A percentile compares a stretch with the other conserved stretches of the same genome.
Conservation (phyloP, 2,113 vertebrate species). For the Elachura formosa region DNA sequence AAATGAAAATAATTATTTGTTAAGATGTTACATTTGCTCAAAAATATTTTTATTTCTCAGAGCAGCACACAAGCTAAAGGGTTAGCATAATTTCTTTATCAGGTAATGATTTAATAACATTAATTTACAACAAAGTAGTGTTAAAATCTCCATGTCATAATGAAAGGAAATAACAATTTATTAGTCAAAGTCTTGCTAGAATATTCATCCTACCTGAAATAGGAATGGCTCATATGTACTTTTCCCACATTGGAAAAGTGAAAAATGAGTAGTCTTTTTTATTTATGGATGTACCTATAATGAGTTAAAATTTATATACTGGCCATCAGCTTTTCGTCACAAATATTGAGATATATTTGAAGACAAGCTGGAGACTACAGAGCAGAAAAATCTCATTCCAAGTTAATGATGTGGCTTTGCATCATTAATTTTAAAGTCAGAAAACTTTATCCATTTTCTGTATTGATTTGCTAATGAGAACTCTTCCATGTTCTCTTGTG, state of each 20-base stretch:
- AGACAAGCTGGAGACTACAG: neutral
- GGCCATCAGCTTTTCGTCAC: neutral
- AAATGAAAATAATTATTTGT: neutral
- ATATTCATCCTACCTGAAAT: neutral
- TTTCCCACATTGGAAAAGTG: neutral
- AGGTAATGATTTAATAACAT: neutral
- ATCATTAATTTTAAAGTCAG: neutral
- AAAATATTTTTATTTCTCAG: neutral
- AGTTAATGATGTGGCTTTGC: neutral
- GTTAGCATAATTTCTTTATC: neutral
- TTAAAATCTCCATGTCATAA: neutral
- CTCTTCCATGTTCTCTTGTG: neutral
- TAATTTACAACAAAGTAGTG: neutral
- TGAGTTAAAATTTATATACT: neutral
- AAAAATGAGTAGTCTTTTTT: neutral
- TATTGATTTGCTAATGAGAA: slow-evolving; percentile 9
- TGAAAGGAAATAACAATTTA: neutral
- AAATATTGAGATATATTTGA: neutral
- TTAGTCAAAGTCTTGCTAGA: neutral
- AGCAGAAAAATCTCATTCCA: neutral
- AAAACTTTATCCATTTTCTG: neutral
- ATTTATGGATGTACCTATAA: neutral
- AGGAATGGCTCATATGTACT: rapidly evolving
- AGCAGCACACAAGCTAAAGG: neutral
- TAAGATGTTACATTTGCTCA: rapidly evolving